Base-by-base conservation (phyloP, 2,113 vertebrate species). In the Dissostichus mawsoni region DNA sequence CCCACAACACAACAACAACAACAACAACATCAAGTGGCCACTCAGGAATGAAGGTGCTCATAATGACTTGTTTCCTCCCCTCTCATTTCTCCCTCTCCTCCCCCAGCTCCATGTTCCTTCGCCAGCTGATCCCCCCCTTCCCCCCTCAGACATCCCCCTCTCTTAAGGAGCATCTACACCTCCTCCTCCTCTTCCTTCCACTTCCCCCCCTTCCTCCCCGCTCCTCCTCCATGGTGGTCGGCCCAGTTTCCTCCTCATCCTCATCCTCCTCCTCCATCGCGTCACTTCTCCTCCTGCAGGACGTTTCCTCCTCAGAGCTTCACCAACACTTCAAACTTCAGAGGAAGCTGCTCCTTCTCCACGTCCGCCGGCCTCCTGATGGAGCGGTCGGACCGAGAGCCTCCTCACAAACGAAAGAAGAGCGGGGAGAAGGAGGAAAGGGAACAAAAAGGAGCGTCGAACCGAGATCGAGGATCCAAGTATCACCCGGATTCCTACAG, bases 31-130 rank as follows among this genome's bases (percentile, higher is more conserved):
- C 2, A 23, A 23, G 23, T 23, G 23, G 23, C 23, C 23, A 23
- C 23, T 23, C 23, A 23, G 23, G 23, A 23, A 23, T 23, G 1
- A 23, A 2, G 23, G 23, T 23, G 23, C 23, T 23, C 23, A 23
- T 23, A 29, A 29, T 29, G 25, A 29, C 25, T 2, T 29, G 36
- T 41, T 8, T 41, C 36, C 36, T 8, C 6, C 3, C 36, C 36
- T 41, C 41, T 18, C 1, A 3, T 57, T n/a, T 48, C 14, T 4
- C 3, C 10, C n/a, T 69, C 2, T 18, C 25, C 13, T 59, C 1
- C 87, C 98, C 97, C 74, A 86, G 29, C 90, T 86, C 92, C 91
- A 98, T 99, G 98, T 95, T 97, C 84, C 86, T 94, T 67, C 95
- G 90, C 74, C 92, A 93, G 8, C 62, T 96, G 93, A 97, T 18